Conservation (phyloP, 1,140 invertebrate species). For the Andricus grossulariae region DNA sequence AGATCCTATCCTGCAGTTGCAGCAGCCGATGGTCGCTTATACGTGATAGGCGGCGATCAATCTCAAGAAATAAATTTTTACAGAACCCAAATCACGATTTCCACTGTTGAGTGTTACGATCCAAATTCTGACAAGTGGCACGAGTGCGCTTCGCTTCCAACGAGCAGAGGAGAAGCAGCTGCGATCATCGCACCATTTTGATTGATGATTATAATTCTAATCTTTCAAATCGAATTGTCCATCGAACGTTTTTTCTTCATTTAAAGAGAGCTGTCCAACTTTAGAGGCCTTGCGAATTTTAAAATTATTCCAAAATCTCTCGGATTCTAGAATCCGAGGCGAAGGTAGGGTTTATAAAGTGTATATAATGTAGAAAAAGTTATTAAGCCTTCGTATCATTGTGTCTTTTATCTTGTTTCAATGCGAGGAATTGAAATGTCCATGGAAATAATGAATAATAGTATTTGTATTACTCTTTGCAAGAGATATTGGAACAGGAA, state of each 20-base stretch:
- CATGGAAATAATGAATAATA: neutral
- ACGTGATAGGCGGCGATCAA: constrained; percentile 89
- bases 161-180: constrained; percentile 90
- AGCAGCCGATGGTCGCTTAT: constrained; percentile 87
- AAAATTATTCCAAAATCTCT: neutral
- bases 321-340: constrained; percentile 1
- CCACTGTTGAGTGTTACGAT: constrained; percentile 88
- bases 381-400: neutral
- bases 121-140: constrained; percentile 87
- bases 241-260: constrained; percentile 25
- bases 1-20: constrained; percentile 90
- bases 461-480: too few species aligned
- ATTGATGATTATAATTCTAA: constrained; percentile 53
- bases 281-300: constrained; percentile 29
- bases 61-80: constrained; percentile 87
- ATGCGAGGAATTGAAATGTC: constrained; percentile 1
- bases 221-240: constrained; percentile 17
- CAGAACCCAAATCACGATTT: constrained; percentile 87
- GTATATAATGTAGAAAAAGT: neutral
- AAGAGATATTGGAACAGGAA: too few species aligned
- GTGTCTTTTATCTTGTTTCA: neutral
- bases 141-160: constrained; percentile 84
- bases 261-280: constrained; percentile 28
- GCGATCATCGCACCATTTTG: constrained; percentile 79
- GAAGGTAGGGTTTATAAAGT: neutral